phyloP scores from a whole-genome alignment of 2,113 vertebrate species.

The Carlito syrichta region DNA sequence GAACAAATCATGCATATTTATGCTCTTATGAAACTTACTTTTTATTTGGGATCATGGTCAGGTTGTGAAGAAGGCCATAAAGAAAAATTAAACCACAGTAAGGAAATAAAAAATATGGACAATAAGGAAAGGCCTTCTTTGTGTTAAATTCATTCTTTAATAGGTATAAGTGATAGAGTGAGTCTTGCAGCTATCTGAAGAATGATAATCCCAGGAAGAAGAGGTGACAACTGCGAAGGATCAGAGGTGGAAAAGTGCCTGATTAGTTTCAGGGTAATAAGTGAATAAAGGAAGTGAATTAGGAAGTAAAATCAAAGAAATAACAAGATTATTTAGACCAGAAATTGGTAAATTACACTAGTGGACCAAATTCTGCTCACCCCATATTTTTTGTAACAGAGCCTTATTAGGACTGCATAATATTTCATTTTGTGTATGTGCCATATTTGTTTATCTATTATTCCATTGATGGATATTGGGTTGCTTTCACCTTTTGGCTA shows the following conservation, averaged over 20 bases:
- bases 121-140: not conserved
- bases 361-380: not conserved
- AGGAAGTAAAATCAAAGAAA: not conserved
- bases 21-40: not conserved
- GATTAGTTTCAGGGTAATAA: not conserved
- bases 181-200: not conserved
- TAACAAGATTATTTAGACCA: not conserved
- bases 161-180: fast-evolving
- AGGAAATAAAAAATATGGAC: not conserved
- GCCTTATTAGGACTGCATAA: not conserved
- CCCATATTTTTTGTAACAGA: not conserved
- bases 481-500: no score
- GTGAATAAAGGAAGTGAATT: not conserved
- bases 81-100: not conserved
- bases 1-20: not conserved
- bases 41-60: not conserved
- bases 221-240: fast-evolving
- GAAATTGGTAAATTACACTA: not conserved
- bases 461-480: no score
- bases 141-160: not conserved
- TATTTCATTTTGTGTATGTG: no score
- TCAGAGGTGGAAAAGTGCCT: not conserved
- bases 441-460: no score
- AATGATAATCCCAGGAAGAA: not conserved
- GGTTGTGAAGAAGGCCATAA: not conserved